These are phyloP conservation scores for Bombus difficillimus DNA, from an alignment of 1,140 invertebrate genomes.

Conservation along the genomic window DNA sequence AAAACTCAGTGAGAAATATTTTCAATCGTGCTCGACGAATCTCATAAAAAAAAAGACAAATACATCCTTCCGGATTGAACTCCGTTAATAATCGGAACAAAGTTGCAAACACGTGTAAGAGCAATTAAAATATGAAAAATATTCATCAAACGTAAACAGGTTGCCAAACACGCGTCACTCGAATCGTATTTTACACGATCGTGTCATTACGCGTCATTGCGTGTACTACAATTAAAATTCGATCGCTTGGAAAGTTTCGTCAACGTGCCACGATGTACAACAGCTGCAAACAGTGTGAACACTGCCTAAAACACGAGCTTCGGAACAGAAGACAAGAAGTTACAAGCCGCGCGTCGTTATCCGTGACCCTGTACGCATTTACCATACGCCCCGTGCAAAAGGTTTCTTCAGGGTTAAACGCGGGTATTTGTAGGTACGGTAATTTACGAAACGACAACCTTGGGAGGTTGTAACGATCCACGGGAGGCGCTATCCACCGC, in stretches of 20 bases:
- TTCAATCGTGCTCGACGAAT: not conserved
- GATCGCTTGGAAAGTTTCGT: not conserved
- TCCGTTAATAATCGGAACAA: not conserved
- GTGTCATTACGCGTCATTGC: too few species aligned
- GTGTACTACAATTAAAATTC: not conserved
- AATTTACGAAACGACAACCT: constrained; percentile 69
- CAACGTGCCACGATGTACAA: not conserved
- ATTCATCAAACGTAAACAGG: not conserved
- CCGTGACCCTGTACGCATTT: constrained; percentile 45
- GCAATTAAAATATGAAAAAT: not conserved
- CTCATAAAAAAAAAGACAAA: not conserved
- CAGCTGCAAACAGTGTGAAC: not conserved
- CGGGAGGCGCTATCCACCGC: constrained; percentile 37
- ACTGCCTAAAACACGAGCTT: not conserved
- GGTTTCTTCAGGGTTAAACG: constrained; percentile 51
- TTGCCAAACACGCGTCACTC: not conserved
- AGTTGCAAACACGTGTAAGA: too few species aligned
- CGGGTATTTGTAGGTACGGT: constrained; percentile 59
- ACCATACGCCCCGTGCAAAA: constrained; percentile 8
- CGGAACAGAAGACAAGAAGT: constrained; percentile 34
- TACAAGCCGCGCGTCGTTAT: constrained; percentile 56
- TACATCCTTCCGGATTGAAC: not conserved
- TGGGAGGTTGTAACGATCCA: constrained; percentile 51
- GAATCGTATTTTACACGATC: too few species aligned
- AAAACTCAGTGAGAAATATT: not conserved